Conservation (phyloP, 1,140 invertebrate genomes). For the Lucilia cuprina region DNA sequence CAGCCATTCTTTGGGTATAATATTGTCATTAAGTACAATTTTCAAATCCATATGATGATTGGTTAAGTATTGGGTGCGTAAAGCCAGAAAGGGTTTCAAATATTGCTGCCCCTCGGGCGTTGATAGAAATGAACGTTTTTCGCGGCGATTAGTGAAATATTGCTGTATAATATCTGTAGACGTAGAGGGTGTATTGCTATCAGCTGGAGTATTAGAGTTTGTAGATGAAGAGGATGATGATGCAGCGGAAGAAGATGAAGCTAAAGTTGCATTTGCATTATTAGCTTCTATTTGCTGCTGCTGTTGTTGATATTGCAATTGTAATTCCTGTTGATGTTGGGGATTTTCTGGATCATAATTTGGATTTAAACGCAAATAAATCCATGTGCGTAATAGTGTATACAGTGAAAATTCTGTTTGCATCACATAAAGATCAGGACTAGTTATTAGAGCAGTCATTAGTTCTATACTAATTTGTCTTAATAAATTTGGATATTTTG, state of each 20-base stretch:
- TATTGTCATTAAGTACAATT: conserved; percentile 72
- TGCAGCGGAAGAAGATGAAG: neutral
- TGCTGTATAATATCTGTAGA: conserved; percentile 48
- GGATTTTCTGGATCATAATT: conserved; percentile 56
- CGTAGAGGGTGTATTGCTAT: conserved; percentile 40
- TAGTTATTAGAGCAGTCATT: conserved; percentile 72
- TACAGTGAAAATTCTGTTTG: conserved; percentile 86
- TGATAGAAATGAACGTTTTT: conserved; percentile 68
- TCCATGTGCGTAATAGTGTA: conserved; percentile 75
- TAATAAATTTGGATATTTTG: conserved; percentile 66
- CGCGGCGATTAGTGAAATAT: conserved; percentile 57
- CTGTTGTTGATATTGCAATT: conserved; percentile 22
- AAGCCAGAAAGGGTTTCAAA: conserved; percentile 69
- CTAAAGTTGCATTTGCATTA: neutral
- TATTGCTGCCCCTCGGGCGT: conserved; percentile 69
- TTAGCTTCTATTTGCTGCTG: neutral
- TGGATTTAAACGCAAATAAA: conserved; percentile 65
- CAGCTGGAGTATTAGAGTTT: neutral
- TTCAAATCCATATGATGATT: conserved; percentile 76
- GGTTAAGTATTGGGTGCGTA: conserved; percentile 75
- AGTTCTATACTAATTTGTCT: conserved; percentile 70
- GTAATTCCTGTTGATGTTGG: neutral
- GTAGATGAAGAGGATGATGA: neutral
- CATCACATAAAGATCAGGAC: conserved; percentile 76
- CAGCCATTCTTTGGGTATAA: conserved; percentile 76